phyloP scores from a whole-genome alignment of 2,113 vertebrate species.

The Leucosticte australis region DNA sequence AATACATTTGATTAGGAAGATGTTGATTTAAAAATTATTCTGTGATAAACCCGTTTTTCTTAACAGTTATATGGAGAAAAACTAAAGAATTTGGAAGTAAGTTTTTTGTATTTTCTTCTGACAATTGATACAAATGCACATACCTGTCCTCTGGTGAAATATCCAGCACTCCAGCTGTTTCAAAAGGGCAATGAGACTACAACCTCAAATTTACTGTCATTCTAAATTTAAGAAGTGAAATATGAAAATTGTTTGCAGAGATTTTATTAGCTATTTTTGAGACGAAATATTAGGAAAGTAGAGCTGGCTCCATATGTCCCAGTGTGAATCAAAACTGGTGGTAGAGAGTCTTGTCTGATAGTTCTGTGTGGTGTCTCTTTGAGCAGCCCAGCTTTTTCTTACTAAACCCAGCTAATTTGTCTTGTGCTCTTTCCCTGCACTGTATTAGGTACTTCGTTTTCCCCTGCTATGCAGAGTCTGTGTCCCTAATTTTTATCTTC shows the following conservation, averaged over 20 bases:
- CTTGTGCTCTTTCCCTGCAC: constrained; percentile 19
- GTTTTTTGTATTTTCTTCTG: background rate
- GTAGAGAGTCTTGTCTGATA: background rate
- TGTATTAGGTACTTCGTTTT: constrained; percentile 12
- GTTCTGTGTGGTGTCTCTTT: background rate
- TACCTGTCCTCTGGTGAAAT: background rate
- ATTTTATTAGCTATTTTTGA: background rate
- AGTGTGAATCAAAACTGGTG: background rate
- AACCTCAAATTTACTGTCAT: background rate
- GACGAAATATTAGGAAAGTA: background rate
- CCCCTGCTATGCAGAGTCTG: constrained; percentile 33
- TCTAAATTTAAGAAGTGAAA: background rate
- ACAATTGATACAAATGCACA: background rate
- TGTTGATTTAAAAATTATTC: background rate
- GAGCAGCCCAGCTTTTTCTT: background rate
- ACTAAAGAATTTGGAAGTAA: background rate
- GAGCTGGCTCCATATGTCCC: background rate
- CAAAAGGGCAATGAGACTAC: background rate
- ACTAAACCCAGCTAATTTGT: background rate
- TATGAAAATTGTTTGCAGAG: background rate
- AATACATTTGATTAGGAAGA: background rate
- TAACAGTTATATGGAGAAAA: background rate
- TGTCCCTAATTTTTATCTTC: constrained; percentile 50
- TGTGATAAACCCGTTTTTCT: background rate
- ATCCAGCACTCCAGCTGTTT: background rate